Conservation (phyloP, 1,140 invertebrate species). For the Drosophila nikananu region DNA sequence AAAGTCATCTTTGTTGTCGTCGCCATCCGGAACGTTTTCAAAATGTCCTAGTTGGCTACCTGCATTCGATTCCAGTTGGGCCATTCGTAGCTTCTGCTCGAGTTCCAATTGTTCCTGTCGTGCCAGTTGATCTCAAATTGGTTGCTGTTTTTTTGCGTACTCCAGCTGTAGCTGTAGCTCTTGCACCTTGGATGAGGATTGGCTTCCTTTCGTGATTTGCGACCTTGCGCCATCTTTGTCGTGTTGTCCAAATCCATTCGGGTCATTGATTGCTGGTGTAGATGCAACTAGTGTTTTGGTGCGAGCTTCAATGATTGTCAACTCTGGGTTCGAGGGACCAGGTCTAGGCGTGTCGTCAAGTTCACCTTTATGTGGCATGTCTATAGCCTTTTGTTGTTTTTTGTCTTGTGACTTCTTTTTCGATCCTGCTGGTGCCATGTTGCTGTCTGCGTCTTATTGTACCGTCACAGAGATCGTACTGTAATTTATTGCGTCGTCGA, state of each 20-base stretch:
- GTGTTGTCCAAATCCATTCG: neutral
- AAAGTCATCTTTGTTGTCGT: neutral
- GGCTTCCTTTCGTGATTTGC: neutral
- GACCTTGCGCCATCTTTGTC: neutral
- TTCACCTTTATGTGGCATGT: too few species aligned
- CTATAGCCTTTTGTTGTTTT: too few species aligned
- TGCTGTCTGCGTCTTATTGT: neutral
- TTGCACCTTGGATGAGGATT: neutral
- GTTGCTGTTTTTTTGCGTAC: neutral
- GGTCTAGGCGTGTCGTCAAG: too few species aligned
- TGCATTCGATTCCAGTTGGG: neutral
- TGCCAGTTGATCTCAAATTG: neutral
- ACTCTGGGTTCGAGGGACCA: neutral
- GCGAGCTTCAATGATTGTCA: neutral
- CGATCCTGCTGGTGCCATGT: neutral
- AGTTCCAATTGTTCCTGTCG: neutral
- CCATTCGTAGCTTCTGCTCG: neutral
- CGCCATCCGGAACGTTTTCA: neutral
- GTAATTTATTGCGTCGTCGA: too few species aligned
- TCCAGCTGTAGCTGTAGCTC: neutral
- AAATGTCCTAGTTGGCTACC: neutral
- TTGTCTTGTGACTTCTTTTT: neutral
- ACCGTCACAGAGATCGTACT: too few species aligned
- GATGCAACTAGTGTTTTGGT: neutral
- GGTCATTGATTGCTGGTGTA: neutral